Conservation (phyloP, 2,888 invertebrate genomes). For the Apotomis capreana region DNA sequence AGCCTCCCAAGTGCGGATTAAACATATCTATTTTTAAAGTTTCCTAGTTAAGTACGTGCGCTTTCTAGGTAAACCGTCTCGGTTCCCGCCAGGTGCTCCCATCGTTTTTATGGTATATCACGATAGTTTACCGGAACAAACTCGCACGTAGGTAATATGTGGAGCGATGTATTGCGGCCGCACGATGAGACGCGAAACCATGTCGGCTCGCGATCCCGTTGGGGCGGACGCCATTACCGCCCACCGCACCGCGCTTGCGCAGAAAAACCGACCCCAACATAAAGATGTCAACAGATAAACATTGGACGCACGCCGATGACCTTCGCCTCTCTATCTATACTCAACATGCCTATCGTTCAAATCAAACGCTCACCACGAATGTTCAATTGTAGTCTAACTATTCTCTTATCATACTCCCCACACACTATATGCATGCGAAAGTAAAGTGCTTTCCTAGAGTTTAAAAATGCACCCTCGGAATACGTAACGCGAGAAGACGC, state of each 20-base stretch:
- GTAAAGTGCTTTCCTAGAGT: slow-evolving; percentile 52
- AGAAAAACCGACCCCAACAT: slow-evolving; percentile 75
- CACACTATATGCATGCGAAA: slow-evolving; percentile 63
- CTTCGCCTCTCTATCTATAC: slow-evolving; percentile 54
- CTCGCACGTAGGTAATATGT: slow-evolving; percentile 76
- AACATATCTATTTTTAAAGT: background rate
- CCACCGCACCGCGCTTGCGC: slow-evolving; percentile 76
- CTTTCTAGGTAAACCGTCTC: slow-evolving; percentile 42
- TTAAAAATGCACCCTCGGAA: slow-evolving; percentile 55
- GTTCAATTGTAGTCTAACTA: slow-evolving; percentile 71
- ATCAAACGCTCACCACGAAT: slow-evolving; percentile 68
- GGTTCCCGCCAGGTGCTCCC: slow-evolving; percentile 48
- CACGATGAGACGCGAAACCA: slow-evolving; percentile 80
- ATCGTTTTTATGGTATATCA: slow-evolving; percentile 62
- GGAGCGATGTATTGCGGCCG: slow-evolving; percentile 80
- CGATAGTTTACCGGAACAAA: slow-evolving; percentile 76
- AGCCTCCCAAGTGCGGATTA: background rate
- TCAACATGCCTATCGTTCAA: slow-evolving; percentile 61
- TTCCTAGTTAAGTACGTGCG: slow-evolving; percentile 34
- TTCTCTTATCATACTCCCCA: slow-evolving; percentile 62
- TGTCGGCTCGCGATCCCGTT: slow-evolving; percentile 80
- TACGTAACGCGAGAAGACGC: slow-evolving; percentile 50
- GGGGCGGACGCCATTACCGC: slow-evolving; percentile 79
- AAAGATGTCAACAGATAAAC: slow-evolving; percentile 77
- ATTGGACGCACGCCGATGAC: slow-evolving; percentile 62